phyloP scores from a whole-genome alignment of 1,140 invertebrate species.

The Rhynchophorus ferrugineus region DNA sequence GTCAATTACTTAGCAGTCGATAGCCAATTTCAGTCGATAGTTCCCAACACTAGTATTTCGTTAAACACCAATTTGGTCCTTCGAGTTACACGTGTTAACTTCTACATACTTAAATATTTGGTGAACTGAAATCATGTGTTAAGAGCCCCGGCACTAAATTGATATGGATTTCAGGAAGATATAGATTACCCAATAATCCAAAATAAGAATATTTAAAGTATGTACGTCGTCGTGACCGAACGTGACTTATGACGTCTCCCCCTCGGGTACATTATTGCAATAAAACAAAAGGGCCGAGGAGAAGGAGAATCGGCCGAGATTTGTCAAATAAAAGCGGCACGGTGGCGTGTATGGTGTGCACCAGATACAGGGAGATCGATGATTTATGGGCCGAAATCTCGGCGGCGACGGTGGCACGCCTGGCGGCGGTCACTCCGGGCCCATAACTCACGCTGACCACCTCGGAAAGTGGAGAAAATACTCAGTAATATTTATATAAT shows the following conservation, averaged over 20 bases:
- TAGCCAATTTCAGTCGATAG: too few relatives aligned
- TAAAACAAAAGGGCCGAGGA: constrained; percentile 18
- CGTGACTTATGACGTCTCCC: constrained; percentile 3
- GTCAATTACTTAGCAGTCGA: too few relatives aligned
- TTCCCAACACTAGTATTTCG: too few relatives aligned
- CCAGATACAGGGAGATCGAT: constrained; percentile 24
- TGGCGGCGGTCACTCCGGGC: constrained; percentile 24
- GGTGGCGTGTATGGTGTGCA: constrained; percentile 25
- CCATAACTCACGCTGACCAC: constrained; percentile 27
- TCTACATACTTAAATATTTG: too few relatives aligned
- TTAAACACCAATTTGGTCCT: too few relatives aligned
- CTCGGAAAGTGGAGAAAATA: constrained; percentile 10
- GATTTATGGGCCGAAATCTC: constrained; percentile 30
- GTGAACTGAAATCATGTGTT: too few relatives aligned
- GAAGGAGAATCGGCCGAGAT: constrained; percentile 20
- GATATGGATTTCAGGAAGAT: too few relatives aligned
- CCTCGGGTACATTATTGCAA: constrained; percentile 14
- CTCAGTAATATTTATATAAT: constrained; percentile 14
- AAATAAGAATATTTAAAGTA: too few relatives aligned
- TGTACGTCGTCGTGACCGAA: too few relatives aligned
- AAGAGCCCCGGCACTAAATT: too few relatives aligned
- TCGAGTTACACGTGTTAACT: too few relatives aligned
- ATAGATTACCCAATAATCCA: too few relatives aligned
- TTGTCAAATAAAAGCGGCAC: constrained; percentile 31
- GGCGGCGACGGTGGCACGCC: constrained; percentile 23